phyloP scores from a whole-genome alignment of 2,797 vertebrate species.

The Antennarius maculatus region DNA sequence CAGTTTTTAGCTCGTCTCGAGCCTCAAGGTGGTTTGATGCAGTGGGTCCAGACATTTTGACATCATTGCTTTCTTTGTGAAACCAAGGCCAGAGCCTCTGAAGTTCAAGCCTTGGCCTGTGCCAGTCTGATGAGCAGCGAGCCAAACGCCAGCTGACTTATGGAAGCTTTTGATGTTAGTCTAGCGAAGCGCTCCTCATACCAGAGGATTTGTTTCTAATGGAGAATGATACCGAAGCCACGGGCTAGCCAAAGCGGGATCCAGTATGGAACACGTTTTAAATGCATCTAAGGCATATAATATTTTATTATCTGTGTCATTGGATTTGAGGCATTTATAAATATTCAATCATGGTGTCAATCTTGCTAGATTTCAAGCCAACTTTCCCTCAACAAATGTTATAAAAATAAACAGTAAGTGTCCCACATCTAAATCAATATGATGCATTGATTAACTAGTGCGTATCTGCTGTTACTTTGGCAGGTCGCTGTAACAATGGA shows the following conservation, averaged over 20 bases:
- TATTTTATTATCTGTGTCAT: conserved; percentile 41
- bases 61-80: conserved; percentile 68
- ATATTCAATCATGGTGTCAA: conserved; percentile 9
- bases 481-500: conserved; percentile 32
- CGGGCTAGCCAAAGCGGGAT: conserved; percentile 40
- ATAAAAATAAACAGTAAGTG: conserved; percentile 15
- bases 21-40: conserved; percentile 60
- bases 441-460: neutral
- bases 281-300: conserved; percentile 29
- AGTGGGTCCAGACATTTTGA: conserved; percentile 63
- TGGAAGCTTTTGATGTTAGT: conserved; percentile 60
- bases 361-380: conserved; percentile 26
- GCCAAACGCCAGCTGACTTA: conserved; percentile 70
- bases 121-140: conserved; percentile 46
- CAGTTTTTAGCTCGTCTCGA: conserved; percentile 55
- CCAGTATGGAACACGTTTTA: neutral
- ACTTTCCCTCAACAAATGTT: conserved; percentile 34
- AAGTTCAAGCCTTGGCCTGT: conserved; percentile 39
- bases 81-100: conserved; percentile 58
- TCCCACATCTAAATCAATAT: conserved; percentile 15
- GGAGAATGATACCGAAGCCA: conserved; percentile 20
- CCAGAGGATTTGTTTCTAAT: conserved; percentile 19
- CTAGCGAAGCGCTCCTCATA: conserved; percentile 11
- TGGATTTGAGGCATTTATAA: conserved; percentile 4
- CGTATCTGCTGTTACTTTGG: conserved; percentile 39